These are phyloP conservation scores for Dorcus hopei DNA, from an alignment of 2,888 invertebrate genomes.

Conservation along the genomic window DNA sequence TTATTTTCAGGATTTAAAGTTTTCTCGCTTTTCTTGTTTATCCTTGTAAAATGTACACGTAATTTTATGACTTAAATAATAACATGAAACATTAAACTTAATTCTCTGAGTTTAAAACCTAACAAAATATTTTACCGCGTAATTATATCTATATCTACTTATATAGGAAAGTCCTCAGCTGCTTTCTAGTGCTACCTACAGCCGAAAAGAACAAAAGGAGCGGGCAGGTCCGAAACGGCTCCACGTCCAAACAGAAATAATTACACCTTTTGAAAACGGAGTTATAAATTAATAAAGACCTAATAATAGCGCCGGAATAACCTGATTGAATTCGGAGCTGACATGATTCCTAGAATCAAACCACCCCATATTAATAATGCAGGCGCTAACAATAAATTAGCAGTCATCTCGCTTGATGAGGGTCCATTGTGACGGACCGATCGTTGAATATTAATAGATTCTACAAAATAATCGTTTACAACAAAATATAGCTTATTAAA, in stretches of 20 bases:
- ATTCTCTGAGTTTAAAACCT: too few species aligned
- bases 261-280: constrained; percentile 11
- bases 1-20: too few species aligned
- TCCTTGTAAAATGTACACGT: too few species aligned
- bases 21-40: too few species aligned
- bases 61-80: too few species aligned
- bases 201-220: not conserved
- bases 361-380: constrained; percentile 26
- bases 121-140: not conserved
- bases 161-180: not conserved
- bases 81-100: too few species aligned
- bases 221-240: not conserved
- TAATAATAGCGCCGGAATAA: constrained; percentile 28
- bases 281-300: constrained; percentile 26
- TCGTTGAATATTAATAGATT: constrained; percentile 1
- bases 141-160: not conserved
- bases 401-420: constrained; percentile 23
- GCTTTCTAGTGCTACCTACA: not conserved
- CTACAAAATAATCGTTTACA: constrained; percentile 1
- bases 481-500: constrained; percentile 2
- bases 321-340: constrained; percentile 24
- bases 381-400: constrained; percentile 31
- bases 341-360: constrained; percentile 19
- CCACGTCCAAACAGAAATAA: constrained; percentile 8
- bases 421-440: constrained; percentile 13